Base-by-base conservation (phyloP, 2,888 invertebrate genomes). In the Drosophila cracens region DNA sequence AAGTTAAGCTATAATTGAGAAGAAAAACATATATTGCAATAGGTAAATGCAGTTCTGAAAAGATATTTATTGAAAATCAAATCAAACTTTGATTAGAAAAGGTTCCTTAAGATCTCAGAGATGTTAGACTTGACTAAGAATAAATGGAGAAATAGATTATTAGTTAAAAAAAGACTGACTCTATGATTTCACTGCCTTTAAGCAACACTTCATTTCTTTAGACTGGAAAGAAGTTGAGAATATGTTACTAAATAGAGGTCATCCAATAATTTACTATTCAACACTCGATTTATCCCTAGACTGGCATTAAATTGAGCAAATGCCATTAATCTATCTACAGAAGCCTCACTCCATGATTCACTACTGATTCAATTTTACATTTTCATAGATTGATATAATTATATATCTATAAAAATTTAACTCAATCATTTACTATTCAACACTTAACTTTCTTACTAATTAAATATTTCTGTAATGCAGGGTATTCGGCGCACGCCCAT, bases 1-100 rank as follows among this genome's bases (percentile, higher is more conserved):
- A 21, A 21, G 21, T 43, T 21, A 43, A 11, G 2, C 43, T 21
- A 43, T 11, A 8, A 8, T 3, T 18, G 2, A 7, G 18, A 38
- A 38, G 1, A 2, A 38, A 36, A 6, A 0, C 36, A 6, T 0
- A 16, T 36, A 16, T 3, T 1, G 18, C 0, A 18, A 13, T 38
- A 0, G 18, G 7, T 8, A 38, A 38, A 18, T 18, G 0, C 7
- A 38, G 18, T n/a, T 38, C 0, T 38, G 8, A 8, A 7, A 18
- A 18, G 6, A 7, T 18, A 18, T 7, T 36, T 2, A 38, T 8
- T n/a, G n/a, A 8, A 38, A 38, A 38, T 8, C 3, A 40, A 40
- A n/a, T n/a, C 4, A 40, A 10, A 21, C 21, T 34, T 34, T 36
- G 36, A 36, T 36, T 8, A 2, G 3, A 3, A 18, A 21, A 4